A percentile compares a stretch with the other conserved stretches of the same genome.
Evolutionary conservation across 2,797 vertebrate species (phyloP).

Genomic region (Gymnothorax javanicus): DNA sequence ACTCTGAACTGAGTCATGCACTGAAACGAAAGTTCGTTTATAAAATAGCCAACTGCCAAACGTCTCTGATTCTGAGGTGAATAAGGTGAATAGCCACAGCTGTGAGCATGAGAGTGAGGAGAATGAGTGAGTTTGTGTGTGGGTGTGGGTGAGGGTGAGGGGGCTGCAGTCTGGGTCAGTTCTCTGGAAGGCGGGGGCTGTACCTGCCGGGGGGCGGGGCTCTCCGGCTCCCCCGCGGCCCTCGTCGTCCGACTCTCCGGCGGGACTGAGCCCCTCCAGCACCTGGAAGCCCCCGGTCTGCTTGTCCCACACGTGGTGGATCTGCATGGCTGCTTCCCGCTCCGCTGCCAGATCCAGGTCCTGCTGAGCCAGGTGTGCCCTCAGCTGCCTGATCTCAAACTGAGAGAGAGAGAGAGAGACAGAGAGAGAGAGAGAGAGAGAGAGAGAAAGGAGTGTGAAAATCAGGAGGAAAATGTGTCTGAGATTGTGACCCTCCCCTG

Average conservation of each 20-base stretch:
- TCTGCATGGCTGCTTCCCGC: slow-evolving; percentile 90
- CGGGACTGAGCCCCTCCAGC: slow-evolving; percentile 74
- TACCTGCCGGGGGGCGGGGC: slow-evolving; percentile 75
- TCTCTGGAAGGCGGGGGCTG: background rate
- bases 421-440: background rate
- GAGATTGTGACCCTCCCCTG: no score
- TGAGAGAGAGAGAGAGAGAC: slow-evolving; percentile 48
- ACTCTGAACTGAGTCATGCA: no score
- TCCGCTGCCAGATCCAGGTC: slow-evolving; percentile 93
- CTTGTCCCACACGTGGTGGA: slow-evolving; percentile 87
- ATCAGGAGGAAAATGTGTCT: background rate
- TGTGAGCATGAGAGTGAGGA: background rate
- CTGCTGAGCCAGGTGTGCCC: slow-evolving; percentile 96
- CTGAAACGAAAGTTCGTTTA: no score
- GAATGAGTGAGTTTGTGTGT: background rate
- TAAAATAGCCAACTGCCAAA: no score
- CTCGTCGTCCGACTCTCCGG: slow-evolving; percentile 77
- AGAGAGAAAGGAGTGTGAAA: background rate
- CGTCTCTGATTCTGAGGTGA: no score
- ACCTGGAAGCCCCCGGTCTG: slow-evolving; percentile 89
- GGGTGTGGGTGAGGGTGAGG: background rate
- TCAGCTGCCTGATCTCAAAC: slow-evolving; percentile 98
- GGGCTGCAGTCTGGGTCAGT: background rate
- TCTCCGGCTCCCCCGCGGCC: slow-evolving; percentile 73
- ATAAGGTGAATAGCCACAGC: background rate